These are phyloP conservation scores for Mus caroli DNA, from an alignment of 2,797 vertebrate species.

Conservation along the genomic window DNA sequence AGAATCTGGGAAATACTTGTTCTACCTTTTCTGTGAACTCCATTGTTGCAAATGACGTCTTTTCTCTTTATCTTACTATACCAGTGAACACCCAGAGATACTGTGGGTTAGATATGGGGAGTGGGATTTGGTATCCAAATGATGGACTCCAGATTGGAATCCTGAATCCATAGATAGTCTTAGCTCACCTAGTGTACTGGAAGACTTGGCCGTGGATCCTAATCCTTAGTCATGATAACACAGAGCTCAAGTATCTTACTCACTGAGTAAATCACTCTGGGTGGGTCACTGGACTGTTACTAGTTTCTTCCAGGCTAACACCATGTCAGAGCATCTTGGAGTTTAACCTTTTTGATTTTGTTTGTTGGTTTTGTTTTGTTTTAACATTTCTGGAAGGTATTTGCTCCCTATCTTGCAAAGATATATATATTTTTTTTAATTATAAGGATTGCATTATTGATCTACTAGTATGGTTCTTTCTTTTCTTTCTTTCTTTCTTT, in stretches of 20 bases:
- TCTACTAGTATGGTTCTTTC: conserved; percentile 14
- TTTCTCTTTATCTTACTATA: background rate
- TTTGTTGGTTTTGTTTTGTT: background rate
- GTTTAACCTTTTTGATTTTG: background rate
- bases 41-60: background rate
- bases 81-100: background rate
- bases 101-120: background rate
- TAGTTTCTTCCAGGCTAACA: background rate
- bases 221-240: too few relatives aligned
- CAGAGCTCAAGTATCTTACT: background rate
- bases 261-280: background rate
- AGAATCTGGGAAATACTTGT: background rate
- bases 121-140: background rate
- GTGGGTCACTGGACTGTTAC: background rate
- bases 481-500: background rate
- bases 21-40: background rate
- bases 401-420: background rate
- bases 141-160: background rate
- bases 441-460: background rate
- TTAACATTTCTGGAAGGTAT: conserved; percentile 26
- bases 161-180: background rate
- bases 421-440: background rate
- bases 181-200: background rate
- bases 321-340: background rate
- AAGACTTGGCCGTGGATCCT: background rate